A percentile compares a stretch with the other conserved stretches of the same genome.
These are phyloP conservation scores for Tenebrosternarchus preto DNA, from an alignment of 2,113 vertebrate species.

Conservation along the genomic window DNA sequence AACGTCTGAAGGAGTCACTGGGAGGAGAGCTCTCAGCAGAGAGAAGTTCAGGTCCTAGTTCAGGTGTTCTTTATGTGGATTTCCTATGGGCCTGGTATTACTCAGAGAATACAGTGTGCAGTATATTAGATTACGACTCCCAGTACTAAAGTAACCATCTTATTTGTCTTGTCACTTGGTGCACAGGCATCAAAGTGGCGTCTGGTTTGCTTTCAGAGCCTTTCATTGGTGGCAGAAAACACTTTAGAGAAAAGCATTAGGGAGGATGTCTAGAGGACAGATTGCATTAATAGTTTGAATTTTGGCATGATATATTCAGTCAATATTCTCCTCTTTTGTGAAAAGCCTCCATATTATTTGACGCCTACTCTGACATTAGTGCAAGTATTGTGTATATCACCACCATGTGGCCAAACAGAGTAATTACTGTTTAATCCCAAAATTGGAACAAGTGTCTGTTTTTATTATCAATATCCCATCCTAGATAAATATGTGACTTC, in stretches of 20 bases:
- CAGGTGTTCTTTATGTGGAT: neutral
- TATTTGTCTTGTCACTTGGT: neutral
- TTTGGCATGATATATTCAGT: too few species aligned
- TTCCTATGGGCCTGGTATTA: neutral
- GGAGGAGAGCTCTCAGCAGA: too few species aligned
- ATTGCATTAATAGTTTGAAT: conserved; percentile 20
- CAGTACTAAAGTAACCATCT: neutral
- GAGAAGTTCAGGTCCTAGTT: too few species aligned
- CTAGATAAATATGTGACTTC: neutral
- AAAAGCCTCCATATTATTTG: too few species aligned
- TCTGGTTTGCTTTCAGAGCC: neutral
- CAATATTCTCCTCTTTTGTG: too few species aligned
- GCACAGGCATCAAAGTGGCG: neutral
- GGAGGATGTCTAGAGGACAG: conserved; percentile 42
- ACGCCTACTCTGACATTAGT: neutral
- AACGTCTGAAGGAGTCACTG: too few species aligned
- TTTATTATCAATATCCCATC: neutral
- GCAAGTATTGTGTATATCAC: conserved; percentile 34
- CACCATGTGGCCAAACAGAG: conserved; percentile 58
- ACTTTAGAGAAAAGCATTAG: neutral
- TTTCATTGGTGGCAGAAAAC: neutral
- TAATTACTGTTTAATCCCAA: conserved; percentile 10
- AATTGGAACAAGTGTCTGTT: too few species aligned
- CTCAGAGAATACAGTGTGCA: neutral
- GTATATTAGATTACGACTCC: neutral